These are phyloP conservation scores for Drosophila suboccidentalis DNA, from an alignment of 2,888 invertebrate species.

Conservation along the genomic window DNA sequence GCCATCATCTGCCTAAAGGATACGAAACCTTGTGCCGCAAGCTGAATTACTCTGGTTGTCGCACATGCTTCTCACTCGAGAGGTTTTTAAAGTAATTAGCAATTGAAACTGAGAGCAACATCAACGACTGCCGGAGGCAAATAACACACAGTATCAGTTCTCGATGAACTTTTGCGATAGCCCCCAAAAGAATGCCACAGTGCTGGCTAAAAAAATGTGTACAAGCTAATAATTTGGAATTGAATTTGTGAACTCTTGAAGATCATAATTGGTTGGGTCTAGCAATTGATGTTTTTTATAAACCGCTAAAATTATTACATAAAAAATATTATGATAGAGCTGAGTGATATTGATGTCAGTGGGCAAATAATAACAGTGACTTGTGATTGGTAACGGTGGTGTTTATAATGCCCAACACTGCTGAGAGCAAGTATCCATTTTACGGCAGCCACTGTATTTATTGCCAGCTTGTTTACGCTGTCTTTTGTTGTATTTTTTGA, in stretches of 20 bases:
- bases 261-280: not conserved
- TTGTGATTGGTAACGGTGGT: not conserved
- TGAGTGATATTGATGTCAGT: not conserved
- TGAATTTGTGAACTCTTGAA: not conserved
- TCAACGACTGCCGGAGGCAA: constrained; percentile 29
- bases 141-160: constrained; percentile 46
- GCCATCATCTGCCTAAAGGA: constrained; percentile 7
- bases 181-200: constrained; percentile 39
- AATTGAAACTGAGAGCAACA: constrained; percentile 38
- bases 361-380: not conserved
- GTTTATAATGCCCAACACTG: not conserved
- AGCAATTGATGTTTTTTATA: not conserved
- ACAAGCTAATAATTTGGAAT: not conserved
- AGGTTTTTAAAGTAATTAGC: constrained; percentile 27
- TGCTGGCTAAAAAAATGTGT: constrained; percentile 14
- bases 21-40: constrained; percentile 38
- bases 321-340: not conserved
- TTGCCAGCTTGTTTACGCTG: constrained; percentile 44
- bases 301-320: constrained; percentile 3
- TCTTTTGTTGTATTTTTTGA: constrained; percentile 27
- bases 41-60: constrained; percentile 13
- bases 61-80: constrained; percentile 41
- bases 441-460: constrained; percentile 43
- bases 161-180: constrained; percentile 67
- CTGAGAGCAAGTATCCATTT: not conserved